A percentile compares a stretch with the other conserved stretches of the same genome.
Evolutionary conservation across 1,140 invertebrate genomes (phyloP).

Genomic region (Cheumatopsyche charites): DNA sequence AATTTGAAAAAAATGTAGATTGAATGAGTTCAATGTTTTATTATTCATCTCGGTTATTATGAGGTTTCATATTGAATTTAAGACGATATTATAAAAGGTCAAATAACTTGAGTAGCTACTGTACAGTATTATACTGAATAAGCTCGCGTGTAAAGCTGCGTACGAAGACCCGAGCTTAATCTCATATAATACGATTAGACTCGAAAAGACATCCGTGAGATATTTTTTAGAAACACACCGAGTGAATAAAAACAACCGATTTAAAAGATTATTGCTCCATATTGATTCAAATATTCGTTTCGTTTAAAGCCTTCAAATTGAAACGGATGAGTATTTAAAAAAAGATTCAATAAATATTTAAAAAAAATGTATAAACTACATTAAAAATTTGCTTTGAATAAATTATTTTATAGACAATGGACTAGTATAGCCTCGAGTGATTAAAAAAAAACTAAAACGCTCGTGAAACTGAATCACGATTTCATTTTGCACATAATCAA

Average conservation of each 20-base stretch:
- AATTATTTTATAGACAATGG: no score
- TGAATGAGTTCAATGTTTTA: not conserved
- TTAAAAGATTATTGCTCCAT: not conserved
- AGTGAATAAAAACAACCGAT: conserved; percentile 8
- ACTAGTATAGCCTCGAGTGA: no score
- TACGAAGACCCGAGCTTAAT: conserved; percentile 26
- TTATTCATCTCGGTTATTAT: not conserved
- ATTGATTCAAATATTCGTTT: not conserved
- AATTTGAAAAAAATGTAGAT: no score
- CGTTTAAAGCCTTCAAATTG: not conserved
- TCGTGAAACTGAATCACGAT: not conserved
- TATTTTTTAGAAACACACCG: conserved; percentile 19
- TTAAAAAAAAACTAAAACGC: no score
- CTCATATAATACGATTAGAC: conserved; percentile 32
- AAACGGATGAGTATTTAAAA: no score
- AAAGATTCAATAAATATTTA: no score
- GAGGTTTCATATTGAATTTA: not conserved
- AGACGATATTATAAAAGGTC: not conserved
- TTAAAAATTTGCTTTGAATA: no score
- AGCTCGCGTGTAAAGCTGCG: conserved; percentile 21
- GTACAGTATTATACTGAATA: conserved; percentile 26
- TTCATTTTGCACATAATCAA: not conserved
- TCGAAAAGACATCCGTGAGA: conserved; percentile 34
- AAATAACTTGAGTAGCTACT: conserved; percentile 26
- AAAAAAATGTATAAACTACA: no score